Evolutionary conservation across 64 coral and sea anemone species (phyloP).

Genomic region (Anthopleura sola): DNA sequence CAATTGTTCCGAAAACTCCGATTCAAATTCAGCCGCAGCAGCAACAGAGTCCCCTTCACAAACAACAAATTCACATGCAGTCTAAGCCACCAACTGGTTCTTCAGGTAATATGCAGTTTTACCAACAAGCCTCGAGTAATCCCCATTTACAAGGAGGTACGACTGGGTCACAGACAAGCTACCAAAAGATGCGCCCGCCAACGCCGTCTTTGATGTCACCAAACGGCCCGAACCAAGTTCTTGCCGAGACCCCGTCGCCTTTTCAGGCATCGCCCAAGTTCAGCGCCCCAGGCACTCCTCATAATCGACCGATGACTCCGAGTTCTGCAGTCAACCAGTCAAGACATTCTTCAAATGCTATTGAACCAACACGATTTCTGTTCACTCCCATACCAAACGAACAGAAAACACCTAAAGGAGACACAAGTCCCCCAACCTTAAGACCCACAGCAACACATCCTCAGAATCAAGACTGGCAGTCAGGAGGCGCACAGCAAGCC

Average conservation of each 20-base stretch:
- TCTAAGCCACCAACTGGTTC: slow-evolving; percentile 66
- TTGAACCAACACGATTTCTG: slow-evolving; percentile 80
- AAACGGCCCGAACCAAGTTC: slow-evolving; percentile 47
- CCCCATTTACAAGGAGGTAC: neutral
- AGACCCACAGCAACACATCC: slow-evolving; percentile 94
- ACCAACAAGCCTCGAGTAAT: slow-evolving; percentile 45
- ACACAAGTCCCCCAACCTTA: slow-evolving; percentile 89
- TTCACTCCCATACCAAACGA: slow-evolving; percentile 95
- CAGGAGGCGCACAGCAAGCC: slow-evolving; percentile 27
- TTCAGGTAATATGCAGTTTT: slow-evolving; percentile 59
- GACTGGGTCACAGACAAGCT: slow-evolving; percentile 38
- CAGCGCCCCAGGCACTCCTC: slow-evolving; percentile 74
- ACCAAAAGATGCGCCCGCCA: slow-evolving; percentile 63
- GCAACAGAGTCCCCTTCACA: slow-evolving; percentile 62
- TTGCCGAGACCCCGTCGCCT: slow-evolving; percentile 58
- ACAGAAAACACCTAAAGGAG: slow-evolving; percentile 42
- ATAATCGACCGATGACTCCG: slow-evolving; percentile 82
- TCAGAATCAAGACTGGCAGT: slow-evolving; percentile 58
- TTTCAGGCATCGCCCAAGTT: slow-evolving; percentile 96
- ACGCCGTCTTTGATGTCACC: slow-evolving; percentile 88
- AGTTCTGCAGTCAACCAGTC: slow-evolving; percentile 58
- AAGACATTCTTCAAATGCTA: slow-evolving; percentile 80
- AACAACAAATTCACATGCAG: slow-evolving; percentile 77
- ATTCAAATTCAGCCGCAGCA: neutral
- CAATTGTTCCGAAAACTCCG: slow-evolving; percentile 1